These are phyloP conservation scores for Euzetes globulus DNA, from an alignment of 2,888 invertebrate genomes.

Conservation along the genomic window DNA sequence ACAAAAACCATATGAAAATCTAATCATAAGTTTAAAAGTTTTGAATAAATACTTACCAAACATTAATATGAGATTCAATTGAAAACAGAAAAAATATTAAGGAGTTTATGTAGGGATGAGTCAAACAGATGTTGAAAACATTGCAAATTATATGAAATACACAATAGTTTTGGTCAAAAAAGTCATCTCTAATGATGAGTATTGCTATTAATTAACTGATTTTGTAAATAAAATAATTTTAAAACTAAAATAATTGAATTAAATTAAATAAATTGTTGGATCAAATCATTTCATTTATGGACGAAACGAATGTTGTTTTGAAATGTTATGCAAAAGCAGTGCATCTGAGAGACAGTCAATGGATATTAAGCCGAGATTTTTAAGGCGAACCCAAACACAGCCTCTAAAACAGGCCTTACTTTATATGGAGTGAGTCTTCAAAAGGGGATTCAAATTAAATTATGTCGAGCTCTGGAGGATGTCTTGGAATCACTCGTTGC, in stretches of 20 bases:
- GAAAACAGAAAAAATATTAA: background rate
- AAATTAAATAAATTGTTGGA: background rate
- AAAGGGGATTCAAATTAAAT: background rate
- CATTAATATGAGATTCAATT: slow-evolving; percentile 21
- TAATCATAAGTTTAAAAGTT: background rate
- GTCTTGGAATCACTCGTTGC: background rate
- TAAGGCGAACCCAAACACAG: slow-evolving; percentile 15
- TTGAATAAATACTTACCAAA: slow-evolving; percentile 21
- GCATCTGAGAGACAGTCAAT: slow-evolving; percentile 14
- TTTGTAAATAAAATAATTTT: background rate
- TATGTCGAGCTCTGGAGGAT: slow-evolving; percentile 20
- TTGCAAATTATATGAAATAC: background rate
- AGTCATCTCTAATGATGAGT: background rate
- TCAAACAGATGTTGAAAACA: slow-evolving; percentile 20
- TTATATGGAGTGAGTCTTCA: slow-evolving; percentile 21
- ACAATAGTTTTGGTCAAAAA: background rate
- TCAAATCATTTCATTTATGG: background rate
- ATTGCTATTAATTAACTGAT: background rate
- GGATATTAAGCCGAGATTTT: slow-evolving; percentile 7
- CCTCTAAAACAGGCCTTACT: slow-evolving; percentile 23
- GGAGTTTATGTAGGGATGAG: background rate
- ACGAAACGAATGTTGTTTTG: background rate
- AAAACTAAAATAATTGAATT: slow-evolving; percentile 7
- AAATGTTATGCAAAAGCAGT: background rate
- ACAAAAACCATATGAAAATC: background rate